These are phyloP conservation scores for Melospiza melodia DNA, from an alignment of 2,113 vertebrate genomes.

Conservation along the genomic window DNA sequence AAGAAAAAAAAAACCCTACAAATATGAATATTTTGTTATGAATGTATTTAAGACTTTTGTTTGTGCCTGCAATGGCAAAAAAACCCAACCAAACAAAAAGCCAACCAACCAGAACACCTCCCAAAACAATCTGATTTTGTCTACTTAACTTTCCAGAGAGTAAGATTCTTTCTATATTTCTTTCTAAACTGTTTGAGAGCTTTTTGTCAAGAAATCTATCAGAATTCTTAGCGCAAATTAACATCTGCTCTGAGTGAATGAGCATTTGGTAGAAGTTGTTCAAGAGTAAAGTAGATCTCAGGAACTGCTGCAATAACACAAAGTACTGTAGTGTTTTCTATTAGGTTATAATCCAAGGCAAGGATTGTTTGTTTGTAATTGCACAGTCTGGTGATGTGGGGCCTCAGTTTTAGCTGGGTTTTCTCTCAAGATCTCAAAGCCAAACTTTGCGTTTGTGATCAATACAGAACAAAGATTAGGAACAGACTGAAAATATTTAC, in stretches of 20 bases:
- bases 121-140: not conserved
- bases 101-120: not conserved
- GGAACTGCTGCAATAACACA: not conserved
- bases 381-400: not conserved
- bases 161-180: not conserved
- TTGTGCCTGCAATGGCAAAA: not conserved
- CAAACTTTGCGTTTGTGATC: not conserved
- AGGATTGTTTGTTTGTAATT: not conserved
- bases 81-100: not conserved
- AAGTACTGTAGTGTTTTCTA: not conserved
- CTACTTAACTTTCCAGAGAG: not conserved
- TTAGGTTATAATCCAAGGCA: not conserved
- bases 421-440: not conserved
- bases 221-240: not conserved
- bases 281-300: not conserved
- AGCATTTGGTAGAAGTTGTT: not conserved
- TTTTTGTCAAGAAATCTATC: not conserved
- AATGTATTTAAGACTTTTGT: not conserved
- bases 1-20: not conserved
- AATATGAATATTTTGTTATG: not conserved
- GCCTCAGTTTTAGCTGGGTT: not conserved
- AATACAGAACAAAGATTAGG: not conserved
- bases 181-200: not conserved
- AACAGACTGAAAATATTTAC: not conserved
- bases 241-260: not conserved